Conservation (phyloP, 2,797 vertebrate species). For the Myotis myotis region DNA sequence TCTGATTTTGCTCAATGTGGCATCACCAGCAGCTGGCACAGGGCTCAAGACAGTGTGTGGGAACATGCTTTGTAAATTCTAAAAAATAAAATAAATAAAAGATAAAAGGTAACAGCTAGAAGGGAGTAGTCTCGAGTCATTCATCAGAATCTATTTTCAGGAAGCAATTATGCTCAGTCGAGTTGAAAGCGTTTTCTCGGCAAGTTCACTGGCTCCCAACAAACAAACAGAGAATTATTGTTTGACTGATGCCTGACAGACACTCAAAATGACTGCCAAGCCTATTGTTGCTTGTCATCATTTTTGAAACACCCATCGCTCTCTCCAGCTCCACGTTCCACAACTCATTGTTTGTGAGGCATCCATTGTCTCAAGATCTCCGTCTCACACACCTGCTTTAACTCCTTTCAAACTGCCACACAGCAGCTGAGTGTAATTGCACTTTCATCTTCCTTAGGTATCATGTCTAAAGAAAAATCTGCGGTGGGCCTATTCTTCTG, state of each 20-base stretch:
- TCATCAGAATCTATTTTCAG: slow-evolving; percentile 63
- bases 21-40: rapidly evolving
- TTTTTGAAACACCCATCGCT: slow-evolving; percentile 49
- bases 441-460: slow-evolving; percentile 76
- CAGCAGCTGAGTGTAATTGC: slow-evolving; percentile 46
- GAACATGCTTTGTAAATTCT: not conserved
- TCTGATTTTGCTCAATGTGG: not conserved
- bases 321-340: not conserved
- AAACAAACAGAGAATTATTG: slow-evolving; percentile 63
- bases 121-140: not conserved
- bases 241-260: slow-evolving; percentile 72
- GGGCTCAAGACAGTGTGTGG: not conserved
- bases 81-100: not conserved
- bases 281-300: slow-evolving; percentile 48
- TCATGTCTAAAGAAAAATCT: slow-evolving; percentile 62
- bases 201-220: slow-evolving; percentile 41
- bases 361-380: slow-evolving; percentile 48
- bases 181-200: slow-evolving; percentile 68
- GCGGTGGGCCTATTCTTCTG: slow-evolving; percentile 51
- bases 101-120: not conserved
- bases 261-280: slow-evolving; percentile 28
- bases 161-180: slow-evolving; percentile 45
- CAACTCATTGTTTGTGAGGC: slow-evolving; percentile 4
- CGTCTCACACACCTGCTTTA: slow-evolving; percentile 64
- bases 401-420: slow-evolving; percentile 38